Evolutionary conservation across 2,797 vertebrate species (phyloP), one percentile per base, ranked within the genome.

Genomic region (Pipistrellus kuhlii): DNA sequence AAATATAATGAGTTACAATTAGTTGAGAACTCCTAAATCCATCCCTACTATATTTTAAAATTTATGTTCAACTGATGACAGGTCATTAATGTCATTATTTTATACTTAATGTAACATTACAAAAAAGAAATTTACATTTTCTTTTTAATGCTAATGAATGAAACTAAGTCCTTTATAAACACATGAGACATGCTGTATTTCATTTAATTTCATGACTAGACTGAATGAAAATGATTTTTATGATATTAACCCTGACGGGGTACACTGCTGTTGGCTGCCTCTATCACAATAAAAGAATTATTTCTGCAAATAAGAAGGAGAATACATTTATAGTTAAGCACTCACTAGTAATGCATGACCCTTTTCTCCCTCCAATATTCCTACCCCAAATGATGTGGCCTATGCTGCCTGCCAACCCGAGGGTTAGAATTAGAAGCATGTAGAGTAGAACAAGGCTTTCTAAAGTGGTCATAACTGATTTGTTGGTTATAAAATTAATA

Each of bases 1-100:
- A 55, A 75, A 86, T 91, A 92, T 71, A 91, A 90, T 82, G 21
- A 94, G 82, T 64, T 93, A 91, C 84, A 95, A 91, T 86, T 94
- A 62, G 35, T 69, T 90, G 68, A 66, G 48, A 90, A 89, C 32
- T 96, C 41, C 57, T 53, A 95, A 95, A 94, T 78, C 69, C 17
- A 96, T 69, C 20, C n/a, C 62, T 75, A 83, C 51, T 71, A 80
- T 10, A 78, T 69, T 83, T 90, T 90, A 92, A 95, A 95, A 94
- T 91, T 89, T 71, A 84, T 80, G 80, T 88, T 94, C 41, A 91
- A 83, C 41, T 66, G 66, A 88, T 80, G 78, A 85, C 30, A 94
- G 57, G 32, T 90, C 85, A 83, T 75, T 94, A 82, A 83, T 66
- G 18, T 76, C 82, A 94, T 75, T 38, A 78, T 94, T 88, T 88